Base-by-base conservation (phyloP, 2,888 invertebrate genomes). In the Eupithecia centaureata region DNA sequence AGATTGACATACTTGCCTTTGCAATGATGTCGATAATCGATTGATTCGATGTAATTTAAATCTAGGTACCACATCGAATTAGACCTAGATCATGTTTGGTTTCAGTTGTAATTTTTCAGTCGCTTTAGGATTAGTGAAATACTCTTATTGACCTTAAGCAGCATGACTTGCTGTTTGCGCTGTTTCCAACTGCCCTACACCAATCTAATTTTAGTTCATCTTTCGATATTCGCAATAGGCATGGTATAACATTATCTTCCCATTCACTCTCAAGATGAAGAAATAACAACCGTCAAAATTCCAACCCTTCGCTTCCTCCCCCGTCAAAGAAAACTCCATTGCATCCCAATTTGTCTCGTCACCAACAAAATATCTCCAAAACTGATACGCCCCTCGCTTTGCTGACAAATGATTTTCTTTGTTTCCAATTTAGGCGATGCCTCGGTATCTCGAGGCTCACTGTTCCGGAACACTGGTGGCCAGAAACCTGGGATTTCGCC, bases 331-430 rank as follows among this genome's bases (percentile, higher is more conserved):
- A 32, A 60, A 57, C 42, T 56, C 58, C 47, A 54, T 35, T 30
- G 35, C 38, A 51, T 61, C 57, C 63, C 51, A 10, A 69, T 66
- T 69, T 30, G 61, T 35, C 66, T 64, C 61, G 66, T 63, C 66
- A 66, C 61, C 47, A 62, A 38, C 18, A 59, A 62, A 60, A 66
- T 63, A 47, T 71, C 71, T 67, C 52, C 69, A 59, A 73, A 33
- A 27, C 51, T 38, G 61, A 73, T 68, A 64, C 73, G 71, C 67
- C 68, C 63, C 70, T 68, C 68, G 66, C 70, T 74, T 71, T 78
- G 75, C 74, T 82, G 78, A 81, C 79, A 82, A 81, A 82, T 77
- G 78, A 81, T 79, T 77, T 73, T 78, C 79, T 76, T 82, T 81
- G 79, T 81, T 77, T 82, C 69, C 73, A 76, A 80, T 75, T 75